A percentile compares a stretch with the other conserved stretches of the same genome.
Conservation (phyloP, 2,113 vertebrate genomes). For the Cottus gobio region DNA sequence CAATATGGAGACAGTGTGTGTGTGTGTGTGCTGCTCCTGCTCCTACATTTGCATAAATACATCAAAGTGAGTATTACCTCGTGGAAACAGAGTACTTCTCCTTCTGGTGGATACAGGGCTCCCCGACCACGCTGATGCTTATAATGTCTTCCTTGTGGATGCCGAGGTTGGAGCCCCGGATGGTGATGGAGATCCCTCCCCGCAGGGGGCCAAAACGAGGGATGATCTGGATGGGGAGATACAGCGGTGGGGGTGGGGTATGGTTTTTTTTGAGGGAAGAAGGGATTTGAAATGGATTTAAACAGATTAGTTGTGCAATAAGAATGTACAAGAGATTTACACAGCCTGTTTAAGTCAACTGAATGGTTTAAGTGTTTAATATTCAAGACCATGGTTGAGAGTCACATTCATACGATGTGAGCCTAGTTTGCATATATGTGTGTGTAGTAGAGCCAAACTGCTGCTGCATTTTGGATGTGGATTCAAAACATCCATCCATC, state of each 20-base stretch:
- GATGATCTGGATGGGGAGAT: slow-evolving; percentile 84
- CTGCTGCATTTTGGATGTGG: background rate
- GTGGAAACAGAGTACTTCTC: slow-evolving; percentile 94
- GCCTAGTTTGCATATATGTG: background rate
- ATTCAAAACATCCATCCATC: no score
- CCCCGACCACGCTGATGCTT: slow-evolving; percentile 85
- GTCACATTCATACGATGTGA: slow-evolving; percentile 28
- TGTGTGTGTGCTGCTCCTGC: background rate
- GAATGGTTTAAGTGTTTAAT: slow-evolving; percentile 39
- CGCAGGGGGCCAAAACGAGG: slow-evolving; percentile 88
- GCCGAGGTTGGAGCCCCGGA: slow-evolving; percentile 93
- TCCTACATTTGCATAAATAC: slow-evolving; percentile 14
- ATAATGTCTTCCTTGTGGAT: slow-evolving; percentile 87
- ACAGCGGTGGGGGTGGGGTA: background rate
- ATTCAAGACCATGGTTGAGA: slow-evolving; percentile 26
- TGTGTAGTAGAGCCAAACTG: background rate
- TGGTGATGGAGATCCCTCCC: slow-evolving; percentile 92
- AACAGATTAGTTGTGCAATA: slow-evolving; percentile 46
- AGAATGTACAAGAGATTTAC: slow-evolving; percentile 47
- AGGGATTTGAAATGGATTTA: slow-evolving; percentile 47
- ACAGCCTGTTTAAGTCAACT: slow-evolving; percentile 29
- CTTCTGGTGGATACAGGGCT: slow-evolving; percentile 84
- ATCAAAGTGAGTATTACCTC: slow-evolving; percentile 81
- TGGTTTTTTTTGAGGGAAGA: slow-evolving; percentile 27
- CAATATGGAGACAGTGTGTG: background rate